phyloP scores from a whole-genome alignment of 2,888 invertebrate species.

The Stenichneumon culpator region DNA sequence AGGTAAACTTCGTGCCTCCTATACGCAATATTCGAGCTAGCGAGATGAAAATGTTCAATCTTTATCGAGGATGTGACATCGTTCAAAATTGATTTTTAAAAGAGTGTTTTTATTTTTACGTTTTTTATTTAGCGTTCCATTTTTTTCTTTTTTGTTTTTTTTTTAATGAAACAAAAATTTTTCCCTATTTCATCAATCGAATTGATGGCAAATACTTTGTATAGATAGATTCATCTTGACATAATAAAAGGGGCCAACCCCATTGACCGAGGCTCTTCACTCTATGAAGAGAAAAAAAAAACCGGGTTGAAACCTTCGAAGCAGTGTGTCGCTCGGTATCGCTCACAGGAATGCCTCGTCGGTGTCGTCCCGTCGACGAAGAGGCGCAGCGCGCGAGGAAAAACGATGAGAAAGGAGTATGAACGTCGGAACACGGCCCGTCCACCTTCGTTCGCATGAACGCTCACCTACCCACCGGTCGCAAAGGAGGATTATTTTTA shows the following conservation, averaged over 20 bases:
- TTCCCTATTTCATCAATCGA: background rate
- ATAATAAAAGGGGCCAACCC: no score
- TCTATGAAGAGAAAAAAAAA: background rate
- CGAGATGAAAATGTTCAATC: background rate
- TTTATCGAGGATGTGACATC: background rate
- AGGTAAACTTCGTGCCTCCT: background rate
- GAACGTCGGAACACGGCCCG: constrained; percentile 45
- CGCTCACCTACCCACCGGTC: constrained; percentile 75
- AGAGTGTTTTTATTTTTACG: background rate
- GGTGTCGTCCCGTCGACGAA: background rate
- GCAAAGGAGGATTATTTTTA: constrained; percentile 83
- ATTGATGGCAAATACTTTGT: no score
- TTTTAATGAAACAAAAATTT: background rate
- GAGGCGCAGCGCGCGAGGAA: constrained; percentile 11
- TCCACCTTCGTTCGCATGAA: constrained; percentile 78
- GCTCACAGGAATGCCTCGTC: background rate
- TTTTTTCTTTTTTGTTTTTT: background rate
- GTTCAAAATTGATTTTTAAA: background rate
- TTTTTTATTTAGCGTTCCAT: no score
- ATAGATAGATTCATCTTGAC: no score
- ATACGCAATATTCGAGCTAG: background rate
- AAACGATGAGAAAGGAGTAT: constrained; percentile 42
- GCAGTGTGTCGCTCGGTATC: background rate
- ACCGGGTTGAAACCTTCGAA: background rate
- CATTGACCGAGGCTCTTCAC: no score